These are phyloP conservation scores for Eurois occulta DNA, from an alignment of 2,888 invertebrate genomes.

Conservation along the genomic window DNA sequence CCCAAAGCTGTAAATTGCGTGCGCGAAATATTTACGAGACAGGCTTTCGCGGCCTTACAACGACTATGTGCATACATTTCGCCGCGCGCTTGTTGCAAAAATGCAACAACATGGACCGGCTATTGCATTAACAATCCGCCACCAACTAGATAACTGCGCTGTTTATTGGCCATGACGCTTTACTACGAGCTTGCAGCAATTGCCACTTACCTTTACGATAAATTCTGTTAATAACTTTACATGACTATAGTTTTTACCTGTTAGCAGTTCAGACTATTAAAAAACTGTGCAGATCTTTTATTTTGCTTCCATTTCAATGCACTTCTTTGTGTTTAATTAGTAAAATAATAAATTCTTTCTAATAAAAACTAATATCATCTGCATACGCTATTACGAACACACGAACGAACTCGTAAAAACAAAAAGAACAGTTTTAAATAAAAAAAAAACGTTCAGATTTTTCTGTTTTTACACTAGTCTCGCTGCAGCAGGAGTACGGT, in stretches of 20 bases:
- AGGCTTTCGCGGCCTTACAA: conserved; percentile 87
- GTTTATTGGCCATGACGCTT: conserved; percentile 74
- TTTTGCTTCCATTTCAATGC: conserved; percentile 23
- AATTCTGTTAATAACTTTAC: conserved; percentile 59
- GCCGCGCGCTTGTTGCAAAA: conserved; percentile 83
- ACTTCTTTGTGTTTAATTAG: conserved; percentile 26
- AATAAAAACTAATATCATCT: conserved; percentile 62
- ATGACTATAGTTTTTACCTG: conserved; percentile 23
- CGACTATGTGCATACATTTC: conserved; percentile 84
- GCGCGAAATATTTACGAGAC: conserved; percentile 89
- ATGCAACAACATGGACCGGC: conserved; percentile 77
- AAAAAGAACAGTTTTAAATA: conserved; percentile 66
- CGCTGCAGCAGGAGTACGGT: conserved; percentile 79
- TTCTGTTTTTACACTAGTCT: conserved; percentile 77
- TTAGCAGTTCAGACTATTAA: conserved; percentile 34
- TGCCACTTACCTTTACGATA: conserved; percentile 62
- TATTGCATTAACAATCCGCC: conserved; percentile 74
- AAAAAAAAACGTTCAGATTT: conserved; percentile 70
- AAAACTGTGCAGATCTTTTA: conserved; percentile 10
- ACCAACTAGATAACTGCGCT: conserved; percentile 75
- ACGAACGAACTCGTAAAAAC: conserved; percentile 57
- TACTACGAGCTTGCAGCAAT: conserved; percentile 68
- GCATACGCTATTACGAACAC: conserved; percentile 58
- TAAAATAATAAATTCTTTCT: conserved; percentile 48
- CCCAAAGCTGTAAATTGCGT: conserved; percentile 89